phyloP scores from a whole-genome alignment of 2,888 invertebrate genomes.

The Eubasilissa splendida region DNA sequence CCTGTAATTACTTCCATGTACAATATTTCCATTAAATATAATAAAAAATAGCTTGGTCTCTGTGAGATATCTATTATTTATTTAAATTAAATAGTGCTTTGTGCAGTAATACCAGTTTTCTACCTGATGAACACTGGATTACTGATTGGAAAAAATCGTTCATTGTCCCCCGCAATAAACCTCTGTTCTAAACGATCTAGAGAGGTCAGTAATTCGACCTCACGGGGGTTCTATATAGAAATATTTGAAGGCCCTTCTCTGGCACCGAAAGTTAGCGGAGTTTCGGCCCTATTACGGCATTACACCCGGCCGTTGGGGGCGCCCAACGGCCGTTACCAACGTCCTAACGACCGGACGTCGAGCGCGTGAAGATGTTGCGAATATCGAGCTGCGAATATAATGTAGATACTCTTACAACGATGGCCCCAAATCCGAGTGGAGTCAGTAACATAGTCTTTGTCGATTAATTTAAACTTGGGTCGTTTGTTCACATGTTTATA shows the following conservation, averaged over 20 bases:
- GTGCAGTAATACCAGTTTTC: too few relatives aligned
- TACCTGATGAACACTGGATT: too few relatives aligned
- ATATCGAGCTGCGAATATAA: constrained; percentile 23
- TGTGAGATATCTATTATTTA: too few relatives aligned
- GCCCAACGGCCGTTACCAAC: constrained; percentile 16
- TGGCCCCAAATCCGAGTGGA: not conserved
- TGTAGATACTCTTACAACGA: constrained; percentile 12
- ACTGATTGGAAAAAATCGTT: too few relatives aligned
- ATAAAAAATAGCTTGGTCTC: too few relatives aligned
- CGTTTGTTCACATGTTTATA: constrained; percentile 28
- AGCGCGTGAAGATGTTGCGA: constrained; percentile 18
- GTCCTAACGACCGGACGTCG: constrained; percentile 31
- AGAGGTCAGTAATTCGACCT: constrained; percentile 32
- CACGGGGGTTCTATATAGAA: constrained; percentile 24
- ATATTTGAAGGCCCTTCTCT: constrained; percentile 26
- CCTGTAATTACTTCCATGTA: too few relatives aligned
- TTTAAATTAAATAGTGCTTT: too few relatives aligned
- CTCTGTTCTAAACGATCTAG: constrained; percentile 19
- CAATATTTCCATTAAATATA: too few relatives aligned
- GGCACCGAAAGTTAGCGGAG: constrained; percentile 21
- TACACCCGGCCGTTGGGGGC: constrained; percentile 32
- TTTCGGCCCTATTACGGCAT: constrained; percentile 11
- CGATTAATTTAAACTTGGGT: constrained; percentile 27
- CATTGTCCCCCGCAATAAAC: constrained; percentile 11
- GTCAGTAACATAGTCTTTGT: constrained; percentile 4